Evolutionary conservation across 1,140 invertebrate species (phyloP).

Genomic region (Atta colombica): DNA sequence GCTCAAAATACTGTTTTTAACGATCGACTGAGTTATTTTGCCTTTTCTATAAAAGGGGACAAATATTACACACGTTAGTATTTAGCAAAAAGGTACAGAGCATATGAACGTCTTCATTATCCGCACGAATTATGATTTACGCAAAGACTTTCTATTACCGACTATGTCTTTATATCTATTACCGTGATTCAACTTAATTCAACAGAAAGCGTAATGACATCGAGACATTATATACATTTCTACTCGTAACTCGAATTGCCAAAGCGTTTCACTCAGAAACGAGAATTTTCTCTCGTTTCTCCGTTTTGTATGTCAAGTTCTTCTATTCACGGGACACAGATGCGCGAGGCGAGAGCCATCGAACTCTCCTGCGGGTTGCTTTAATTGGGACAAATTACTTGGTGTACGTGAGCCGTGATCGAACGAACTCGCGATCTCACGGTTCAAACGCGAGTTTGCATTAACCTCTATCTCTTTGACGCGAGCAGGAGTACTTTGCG

Average conservation of each 20-base stretch:
- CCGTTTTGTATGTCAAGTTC: constrained; percentile 50
- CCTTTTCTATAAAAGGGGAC: neutral
- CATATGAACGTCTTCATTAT: neutral
- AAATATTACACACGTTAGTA: neutral
- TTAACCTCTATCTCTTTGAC: constrained; percentile 58
- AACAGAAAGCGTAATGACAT: constrained; percentile 9
- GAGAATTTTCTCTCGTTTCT: constrained; percentile 37
- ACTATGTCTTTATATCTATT: constrained; percentile 11
- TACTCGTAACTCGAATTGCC: neutral
- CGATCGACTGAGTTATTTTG: neutral
- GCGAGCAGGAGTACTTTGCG: constrained; percentile 42
- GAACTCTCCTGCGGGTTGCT: constrained; percentile 68
- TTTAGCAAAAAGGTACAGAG: neutral
- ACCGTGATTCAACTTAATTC: constrained; percentile 22
- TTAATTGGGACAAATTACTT: constrained; percentile 81
- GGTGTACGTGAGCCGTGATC: constrained; percentile 73
- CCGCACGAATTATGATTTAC: neutral
- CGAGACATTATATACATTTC: constrained; percentile 4
- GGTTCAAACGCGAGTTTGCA: constrained; percentile 63
- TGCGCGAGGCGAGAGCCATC: constrained; percentile 60
- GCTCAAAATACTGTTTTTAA: constrained; percentile 18
- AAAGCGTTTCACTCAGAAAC: neutral
- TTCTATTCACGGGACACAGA: constrained; percentile 52
- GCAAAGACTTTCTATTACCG: neutral
- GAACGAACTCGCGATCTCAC: constrained; percentile 68